Evolutionary conservation across 2,888 invertebrate species (phyloP).

Genomic region (Tubulanus polymorphus): DNA sequence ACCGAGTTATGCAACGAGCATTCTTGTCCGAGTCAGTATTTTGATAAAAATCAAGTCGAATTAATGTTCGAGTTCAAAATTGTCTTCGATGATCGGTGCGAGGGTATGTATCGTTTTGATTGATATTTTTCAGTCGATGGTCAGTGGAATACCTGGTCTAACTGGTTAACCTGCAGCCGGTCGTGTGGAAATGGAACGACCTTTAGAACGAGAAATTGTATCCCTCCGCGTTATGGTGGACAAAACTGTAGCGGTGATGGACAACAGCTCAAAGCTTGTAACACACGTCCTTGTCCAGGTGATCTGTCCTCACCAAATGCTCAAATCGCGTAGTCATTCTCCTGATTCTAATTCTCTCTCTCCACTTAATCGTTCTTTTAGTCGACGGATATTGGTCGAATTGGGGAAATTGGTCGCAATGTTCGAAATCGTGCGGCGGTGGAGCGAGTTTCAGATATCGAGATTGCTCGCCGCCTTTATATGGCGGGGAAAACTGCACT

Average conservation of each 20-base stretch:
- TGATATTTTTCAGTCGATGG: constrained; percentile 30
- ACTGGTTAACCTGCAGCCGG: constrained; percentile 22
- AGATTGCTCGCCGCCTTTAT: neutral
- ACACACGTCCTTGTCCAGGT: constrained; percentile 27
- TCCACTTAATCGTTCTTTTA: no score
- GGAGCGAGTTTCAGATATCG: neutral
- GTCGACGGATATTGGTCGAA: neutral
- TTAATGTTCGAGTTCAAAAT: neutral
- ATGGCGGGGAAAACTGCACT: neutral
- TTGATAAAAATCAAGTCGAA: neutral
- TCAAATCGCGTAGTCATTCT: no score
- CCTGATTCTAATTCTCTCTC: no score
- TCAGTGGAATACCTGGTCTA: constrained; percentile 23
- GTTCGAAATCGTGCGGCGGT: neutral
- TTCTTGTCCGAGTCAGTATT: constrained; percentile 1
- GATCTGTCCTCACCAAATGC: no score
- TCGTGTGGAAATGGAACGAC: constrained; percentile 25
- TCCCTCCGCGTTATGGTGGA: constrained; percentile 16
- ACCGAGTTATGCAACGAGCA: constrained; percentile 1
- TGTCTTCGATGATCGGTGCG: no score
- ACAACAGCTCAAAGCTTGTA: constrained; percentile 21
- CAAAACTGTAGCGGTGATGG: constrained; percentile 19
- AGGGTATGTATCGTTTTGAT: no score
- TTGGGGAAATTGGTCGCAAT: neutral
- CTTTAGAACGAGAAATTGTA: constrained; percentile 20